Evolutionary conservation across 2,113 vertebrate species (phyloP), one percentile per base, ranked within the genome.

Genomic region (Nothobranchius furzeri): DNA sequence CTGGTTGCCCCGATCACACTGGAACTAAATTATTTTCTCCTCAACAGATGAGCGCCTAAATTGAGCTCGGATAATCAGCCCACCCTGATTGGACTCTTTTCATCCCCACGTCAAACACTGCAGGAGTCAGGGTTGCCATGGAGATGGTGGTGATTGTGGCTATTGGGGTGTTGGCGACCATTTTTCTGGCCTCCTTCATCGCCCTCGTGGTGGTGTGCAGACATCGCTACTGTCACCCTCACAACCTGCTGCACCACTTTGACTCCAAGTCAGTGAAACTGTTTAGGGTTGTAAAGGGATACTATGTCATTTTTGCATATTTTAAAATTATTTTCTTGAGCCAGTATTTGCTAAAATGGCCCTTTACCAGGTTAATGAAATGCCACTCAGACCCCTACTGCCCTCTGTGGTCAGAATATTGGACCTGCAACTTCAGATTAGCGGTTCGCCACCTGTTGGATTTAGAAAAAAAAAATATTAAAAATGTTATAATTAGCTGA

Each of bases 71-170:
- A 88, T 70, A 55, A 68, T 78, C 77, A 24, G 54, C 48, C 65
- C 24, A 57, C 53, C 72, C 71, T 65, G 79, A 82, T 65, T 70
- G 60, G 68, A 69, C 68, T 74, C 30, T 60, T 37, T 17, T 43
- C 66, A 47, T 69, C 45, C 45, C 9, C 58, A 11, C 50, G 43
- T 65, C 65, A 55, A 73, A 48, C 52, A 5, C 9, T 45, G 79
- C 59, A 8, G 60, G 20, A 55, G 64, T 72, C 52, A 53, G 5
- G 25, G 68, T 90, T 50, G 68, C 81, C 90, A 99, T 99, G 97
- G 97, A 98, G 92, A 98, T 96, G 0, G 97, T 98, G 71, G 97
- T 98, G 90, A 98, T 99, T 0, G 95, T 98, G 62, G 97, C 96
- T 85, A 98, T 98, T 1, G 95, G 96, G 12, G 95, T 98, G 67